Evolutionary conservation across 2,888 invertebrate species (phyloP).

Genomic region (Thysanoteuthis rhombus): DNA sequence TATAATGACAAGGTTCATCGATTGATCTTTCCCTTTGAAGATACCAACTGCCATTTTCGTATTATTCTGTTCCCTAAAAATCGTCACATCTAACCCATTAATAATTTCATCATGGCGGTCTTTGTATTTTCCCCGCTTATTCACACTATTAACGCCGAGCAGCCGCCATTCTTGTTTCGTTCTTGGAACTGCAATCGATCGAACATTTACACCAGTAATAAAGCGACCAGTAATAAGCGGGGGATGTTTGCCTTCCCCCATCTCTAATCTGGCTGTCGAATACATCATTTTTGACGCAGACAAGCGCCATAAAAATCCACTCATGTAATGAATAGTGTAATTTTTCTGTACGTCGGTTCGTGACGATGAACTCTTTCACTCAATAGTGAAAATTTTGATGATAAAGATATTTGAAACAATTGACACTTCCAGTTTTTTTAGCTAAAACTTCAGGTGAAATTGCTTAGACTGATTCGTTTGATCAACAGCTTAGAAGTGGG

Average conservation of each 20-base stretch:
- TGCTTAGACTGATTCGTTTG: no score
- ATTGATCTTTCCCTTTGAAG: not conserved
- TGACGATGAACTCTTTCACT: no score
- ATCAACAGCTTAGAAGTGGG: no score
- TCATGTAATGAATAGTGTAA: no score
- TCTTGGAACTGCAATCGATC: not conserved
- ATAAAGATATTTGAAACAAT: no score
- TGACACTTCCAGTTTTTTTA: no score
- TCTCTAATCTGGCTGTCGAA: not conserved
- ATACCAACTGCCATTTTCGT: not conserved
- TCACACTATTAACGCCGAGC: not conserved
- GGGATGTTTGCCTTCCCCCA: not conserved
- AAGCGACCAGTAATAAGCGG: not conserved
- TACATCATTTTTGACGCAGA: not conserved
- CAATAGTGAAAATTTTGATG: no score
- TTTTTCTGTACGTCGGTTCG: no score
- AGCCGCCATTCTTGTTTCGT: not conserved
- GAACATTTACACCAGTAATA: not conserved
- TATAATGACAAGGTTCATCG: not conserved
- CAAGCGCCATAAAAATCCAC: no score
- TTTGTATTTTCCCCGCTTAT: not conserved
- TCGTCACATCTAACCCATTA: not conserved
- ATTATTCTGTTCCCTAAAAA: no score
- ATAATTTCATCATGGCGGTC: no score
- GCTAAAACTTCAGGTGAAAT: no score